Evolutionary conservation across 2,888 invertebrate species (phyloP), one percentile per base, ranked within the genome.

Genomic region (Selenia dentaria): DNA sequence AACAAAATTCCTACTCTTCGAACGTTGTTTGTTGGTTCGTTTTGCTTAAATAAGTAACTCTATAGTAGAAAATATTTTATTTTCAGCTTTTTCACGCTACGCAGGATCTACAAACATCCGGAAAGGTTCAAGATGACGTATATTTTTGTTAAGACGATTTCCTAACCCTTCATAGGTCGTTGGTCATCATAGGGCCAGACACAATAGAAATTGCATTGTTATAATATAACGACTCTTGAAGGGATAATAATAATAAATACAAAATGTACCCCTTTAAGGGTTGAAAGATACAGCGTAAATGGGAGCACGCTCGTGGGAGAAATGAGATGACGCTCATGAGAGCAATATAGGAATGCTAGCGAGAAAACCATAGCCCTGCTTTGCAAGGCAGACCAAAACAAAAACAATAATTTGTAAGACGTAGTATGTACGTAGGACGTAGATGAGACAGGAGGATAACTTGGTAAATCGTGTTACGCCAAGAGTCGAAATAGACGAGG

Each of bases 241-340:
- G 18, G 12, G 38, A 38, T 28, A 29, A 43, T 40, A 13, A 35
- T 40, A 58, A 55, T 48, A n/a, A n/a, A n/a, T n/a, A n/a, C n/a
- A n/a, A n/a, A 54, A 55, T 59, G 55, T 50, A 59, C 55, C 57
- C 60, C 66, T 59, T 67, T 67, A 52, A 62, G 48, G 36, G 45
- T 50, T 51, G 55, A 51, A 43, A 56, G 57, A 51, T 47, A 47
- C 38, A 62, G 64, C 62, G 62, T 62, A 64, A 69, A 55, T 59
- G 57, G 42, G 59, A 65, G 57, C 53, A 52, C 52, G 52, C 70
- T 66, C 74, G 16, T 4, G 16, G 4, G 16, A 16, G 16, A 64
- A 68, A 55, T 58, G 57, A 43, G 58, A 65, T 56, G 51, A 52
- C 52, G 51, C 70, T 66, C 74, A 27, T 42, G 75, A 70, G 75